Conservation (phyloP, 2,797 vertebrate genomes). For the Urosaurus nigricauda region DNA sequence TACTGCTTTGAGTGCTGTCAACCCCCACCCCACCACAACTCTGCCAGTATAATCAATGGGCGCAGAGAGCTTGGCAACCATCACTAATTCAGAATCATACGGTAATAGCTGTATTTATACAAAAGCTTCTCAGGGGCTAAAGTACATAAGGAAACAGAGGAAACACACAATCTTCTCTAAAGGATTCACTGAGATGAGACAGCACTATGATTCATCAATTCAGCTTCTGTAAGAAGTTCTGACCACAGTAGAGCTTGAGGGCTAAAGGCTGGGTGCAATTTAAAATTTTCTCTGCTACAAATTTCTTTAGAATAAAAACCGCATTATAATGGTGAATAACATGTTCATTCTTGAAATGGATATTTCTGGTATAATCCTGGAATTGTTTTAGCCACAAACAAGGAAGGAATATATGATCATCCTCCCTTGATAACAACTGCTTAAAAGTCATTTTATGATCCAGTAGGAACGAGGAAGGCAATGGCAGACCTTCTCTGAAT, state of each 20-base stretch:
- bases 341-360: background rate
- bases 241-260: background rate
- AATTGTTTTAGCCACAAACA: background rate
- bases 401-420: background rate
- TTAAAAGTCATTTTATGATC: background rate
- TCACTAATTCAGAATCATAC: background rate
- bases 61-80: background rate
- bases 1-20: background rate
- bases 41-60: background rate
- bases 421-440: background rate
- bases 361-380: background rate
- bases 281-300: background rate
- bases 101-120: background rate
- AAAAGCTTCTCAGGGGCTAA: background rate
- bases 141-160: background rate
- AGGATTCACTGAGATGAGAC: background rate
- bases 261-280: background rate
- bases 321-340: background rate
- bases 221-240: background rate
- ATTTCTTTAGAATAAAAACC: background rate
- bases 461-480: background rate
- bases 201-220: background rate
- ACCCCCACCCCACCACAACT: no score
- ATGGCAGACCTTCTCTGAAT: no score
- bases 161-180: background rate